Evolutionary conservation across 2,888 invertebrate species (phyloP).

Genomic region (Apotomis turbidana): DNA sequence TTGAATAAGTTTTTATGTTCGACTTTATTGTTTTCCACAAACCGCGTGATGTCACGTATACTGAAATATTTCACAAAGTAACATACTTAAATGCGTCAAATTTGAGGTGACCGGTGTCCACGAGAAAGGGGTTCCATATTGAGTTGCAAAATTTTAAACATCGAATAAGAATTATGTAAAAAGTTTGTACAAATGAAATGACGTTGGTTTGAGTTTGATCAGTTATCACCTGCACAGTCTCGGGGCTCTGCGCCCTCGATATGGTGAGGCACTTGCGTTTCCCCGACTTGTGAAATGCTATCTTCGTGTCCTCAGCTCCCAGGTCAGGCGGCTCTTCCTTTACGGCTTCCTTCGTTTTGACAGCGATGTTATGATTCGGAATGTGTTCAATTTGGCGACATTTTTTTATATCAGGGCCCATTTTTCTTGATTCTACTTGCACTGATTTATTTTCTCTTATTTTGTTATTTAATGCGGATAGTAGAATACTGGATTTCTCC

Average conservation of each 20-base stretch:
- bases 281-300: conserved; percentile 64
- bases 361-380: conserved; percentile 46
- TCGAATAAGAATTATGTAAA: no score
- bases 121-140: no score
- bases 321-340: conserved; percentile 45
- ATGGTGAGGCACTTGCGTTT: conserved; percentile 77
- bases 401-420: conserved; percentile 50
- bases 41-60: no score
- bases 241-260: conserved; percentile 74
- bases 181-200: no score
- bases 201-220: no score
- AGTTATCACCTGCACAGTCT: conserved; percentile 69
- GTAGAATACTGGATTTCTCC: conserved; percentile 63
- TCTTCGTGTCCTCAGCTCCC: conserved; percentile 60
- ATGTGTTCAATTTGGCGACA: conserved; percentile 46
- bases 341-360: conserved; percentile 47
- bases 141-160: no score
- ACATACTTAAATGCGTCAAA: no score
- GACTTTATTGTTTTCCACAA: no score
- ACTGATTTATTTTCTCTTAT: conserved; percentile 60
- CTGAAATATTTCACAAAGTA: no score
- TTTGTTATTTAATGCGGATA: conserved; percentile 55
- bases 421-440: conserved; percentile 55
- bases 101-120: no score
- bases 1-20: no score